phyloP scores from a whole-genome alignment of 2,797 vertebrate species.

The Acanthurus leucopareius region DNA sequence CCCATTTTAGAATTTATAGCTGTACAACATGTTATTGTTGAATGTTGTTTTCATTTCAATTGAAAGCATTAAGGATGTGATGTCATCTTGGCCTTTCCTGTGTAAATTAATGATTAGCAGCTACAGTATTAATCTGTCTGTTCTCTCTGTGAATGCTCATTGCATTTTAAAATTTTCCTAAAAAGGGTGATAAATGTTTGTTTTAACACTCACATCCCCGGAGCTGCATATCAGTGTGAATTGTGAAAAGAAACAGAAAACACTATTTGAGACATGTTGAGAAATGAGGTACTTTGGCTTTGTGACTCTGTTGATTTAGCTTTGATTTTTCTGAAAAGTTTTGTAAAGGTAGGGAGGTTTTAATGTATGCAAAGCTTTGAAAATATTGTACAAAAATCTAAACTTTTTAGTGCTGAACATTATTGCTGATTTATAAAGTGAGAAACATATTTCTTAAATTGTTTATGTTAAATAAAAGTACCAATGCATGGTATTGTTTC shows the following conservation, averaged over 20 bases:
- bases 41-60: no score
- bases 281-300: background rate
- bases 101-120: slow-evolving; percentile 43
- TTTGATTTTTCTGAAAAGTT: no score
- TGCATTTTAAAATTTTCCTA: background rate
- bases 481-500: no score
- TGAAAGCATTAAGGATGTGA: slow-evolving; percentile 15
- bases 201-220: background rate
- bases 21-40: background rate
- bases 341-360: no score
- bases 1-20: background rate
- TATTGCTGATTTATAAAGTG: no score
- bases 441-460: no score
- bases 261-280: background rate
- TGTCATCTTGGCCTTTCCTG: slow-evolving; percentile 20
- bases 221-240: background rate
- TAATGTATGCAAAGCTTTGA: no score
- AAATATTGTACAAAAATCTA: background rate
- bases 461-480: no score
- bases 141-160: background rate
- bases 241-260: background rate
- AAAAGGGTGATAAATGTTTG: background rate
- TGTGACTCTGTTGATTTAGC: no score
- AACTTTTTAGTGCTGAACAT: background rate
- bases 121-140: slow-evolving; percentile 18